Evolutionary conservation across 2,113 vertebrate genomes (phyloP).

Genomic region (Furnarius figulus): DNA sequence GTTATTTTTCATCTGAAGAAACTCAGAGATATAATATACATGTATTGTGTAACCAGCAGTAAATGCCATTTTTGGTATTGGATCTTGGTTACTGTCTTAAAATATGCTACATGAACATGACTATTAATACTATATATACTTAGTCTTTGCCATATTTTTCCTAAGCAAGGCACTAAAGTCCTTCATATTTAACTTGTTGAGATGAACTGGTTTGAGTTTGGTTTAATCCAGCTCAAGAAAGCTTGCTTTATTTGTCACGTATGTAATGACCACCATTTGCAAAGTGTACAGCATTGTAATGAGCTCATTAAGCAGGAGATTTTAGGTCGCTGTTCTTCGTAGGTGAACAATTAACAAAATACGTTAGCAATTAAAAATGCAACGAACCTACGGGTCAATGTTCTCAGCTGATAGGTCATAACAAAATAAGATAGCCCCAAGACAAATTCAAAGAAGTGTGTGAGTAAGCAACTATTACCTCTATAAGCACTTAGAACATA

Average conservation of each 20-base stretch:
- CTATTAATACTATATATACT: background rate
- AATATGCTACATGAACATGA: background rate
- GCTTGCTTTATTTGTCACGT: background rate
- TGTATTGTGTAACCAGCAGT: background rate
- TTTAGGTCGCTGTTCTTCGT: constrained; percentile 26
- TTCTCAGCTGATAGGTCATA: constrained; percentile 5
- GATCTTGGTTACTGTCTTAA: background rate
- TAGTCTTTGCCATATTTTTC: background rate
- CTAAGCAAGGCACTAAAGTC: background rate
- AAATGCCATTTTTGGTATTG: background rate
- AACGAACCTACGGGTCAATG: constrained; percentile 39
- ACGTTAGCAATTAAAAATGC: constrained; percentile 51
- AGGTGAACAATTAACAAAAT: constrained; percentile 69
- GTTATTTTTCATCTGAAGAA: background rate
- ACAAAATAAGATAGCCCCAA: constrained; percentile 36
- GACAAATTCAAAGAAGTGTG: constrained; percentile 44
- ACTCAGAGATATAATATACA: background rate
- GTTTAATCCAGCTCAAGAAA: constrained; percentile 34
- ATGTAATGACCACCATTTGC: background rate
- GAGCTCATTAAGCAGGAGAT: constrained; percentile 55
- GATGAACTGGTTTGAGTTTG: constrained; percentile 35
- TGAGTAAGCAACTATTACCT: constrained; percentile 55
- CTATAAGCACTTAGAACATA: constrained; percentile 10
- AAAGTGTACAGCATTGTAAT: constrained; percentile 51
- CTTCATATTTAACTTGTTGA: background rate